A percentile compares a stretch with the other conserved stretches of the same genome.
Evolutionary conservation across 53 echinoderm and acorn worm genomes (phyloP).

Genomic region (Holothuria leucospilota): DNA sequence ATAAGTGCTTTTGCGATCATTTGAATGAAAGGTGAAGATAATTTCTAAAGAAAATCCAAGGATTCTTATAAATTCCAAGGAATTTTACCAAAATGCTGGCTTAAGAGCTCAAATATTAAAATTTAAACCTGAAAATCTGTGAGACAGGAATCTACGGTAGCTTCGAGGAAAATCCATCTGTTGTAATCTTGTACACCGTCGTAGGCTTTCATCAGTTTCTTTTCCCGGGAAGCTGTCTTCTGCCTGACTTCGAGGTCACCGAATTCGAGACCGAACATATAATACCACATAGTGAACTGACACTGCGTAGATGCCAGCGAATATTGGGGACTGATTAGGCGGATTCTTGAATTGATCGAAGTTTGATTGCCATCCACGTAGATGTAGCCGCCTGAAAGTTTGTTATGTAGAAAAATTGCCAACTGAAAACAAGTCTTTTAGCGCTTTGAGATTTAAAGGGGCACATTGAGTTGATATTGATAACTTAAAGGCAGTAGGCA

Average conservation of each 20-base stretch:
- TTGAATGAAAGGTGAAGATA: no score
- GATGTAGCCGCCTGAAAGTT: constrained; percentile 68
- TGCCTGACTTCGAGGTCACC: constrained; percentile 78
- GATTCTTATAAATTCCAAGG: no score
- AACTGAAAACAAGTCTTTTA: no score
- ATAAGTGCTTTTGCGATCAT: no score
- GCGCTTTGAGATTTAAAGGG: no score
- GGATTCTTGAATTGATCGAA: constrained; percentile 59
- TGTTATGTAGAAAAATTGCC: no score
- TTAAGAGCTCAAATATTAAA: background rate
- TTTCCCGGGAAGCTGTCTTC: constrained; percentile 55
- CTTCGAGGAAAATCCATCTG: constrained; percentile 69
- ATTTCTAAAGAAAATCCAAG: no score
- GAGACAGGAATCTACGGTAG: constrained; percentile 64
- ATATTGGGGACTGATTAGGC: constrained; percentile 72
- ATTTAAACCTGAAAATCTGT: constrained; percentile 71
- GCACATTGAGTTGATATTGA: no score
- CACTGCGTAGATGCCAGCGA: constrained; percentile 64
- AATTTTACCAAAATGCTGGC: no score
- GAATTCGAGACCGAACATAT: constrained; percentile 82
- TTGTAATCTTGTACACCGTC: constrained; percentile 67
- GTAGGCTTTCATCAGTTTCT: constrained; percentile 57
- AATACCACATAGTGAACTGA: constrained; percentile 79
- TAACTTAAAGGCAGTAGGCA: no score
- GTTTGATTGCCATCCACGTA: constrained; percentile 79